Evolutionary conservation across 2,797 vertebrate species (phyloP).

Genomic region (Urophycis tenuis): DNA sequence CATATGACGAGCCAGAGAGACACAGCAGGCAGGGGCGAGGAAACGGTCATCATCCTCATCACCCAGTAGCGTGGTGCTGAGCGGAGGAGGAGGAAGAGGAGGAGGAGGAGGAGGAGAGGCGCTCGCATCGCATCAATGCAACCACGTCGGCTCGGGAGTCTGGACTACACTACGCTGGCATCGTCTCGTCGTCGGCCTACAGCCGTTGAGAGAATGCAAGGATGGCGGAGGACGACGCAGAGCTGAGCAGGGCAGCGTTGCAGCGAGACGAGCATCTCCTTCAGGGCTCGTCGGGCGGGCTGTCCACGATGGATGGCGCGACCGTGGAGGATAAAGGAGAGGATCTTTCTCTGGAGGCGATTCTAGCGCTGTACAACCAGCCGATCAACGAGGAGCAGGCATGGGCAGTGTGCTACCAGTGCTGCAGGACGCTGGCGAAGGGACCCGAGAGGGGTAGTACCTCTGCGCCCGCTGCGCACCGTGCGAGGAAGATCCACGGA

Average conservation of each 20-base stretch:
- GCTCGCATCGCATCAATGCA: constrained; percentile 46
- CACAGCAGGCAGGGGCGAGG: constrained; percentile 22
- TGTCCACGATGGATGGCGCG: constrained; percentile 36
- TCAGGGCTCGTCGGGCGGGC: constrained; percentile 29
- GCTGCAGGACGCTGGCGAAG: constrained; percentile 72
- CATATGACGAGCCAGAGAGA: constrained; percentile 46
- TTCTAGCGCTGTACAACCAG: constrained; percentile 85
- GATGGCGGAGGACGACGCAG: constrained; percentile 63
- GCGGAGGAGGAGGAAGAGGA: background rate
- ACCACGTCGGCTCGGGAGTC: constrained; percentile 35
- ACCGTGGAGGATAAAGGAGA: constrained; percentile 38
- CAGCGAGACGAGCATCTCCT: constrained; percentile 44
- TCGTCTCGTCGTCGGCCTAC: constrained; percentile 53
- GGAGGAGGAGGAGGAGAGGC: background rate
- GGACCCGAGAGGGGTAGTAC: constrained; percentile 58
- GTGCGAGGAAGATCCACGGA: constrained; percentile 52
- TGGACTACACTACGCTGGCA: constrained; percentile 39
- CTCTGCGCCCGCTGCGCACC: constrained; percentile 17
- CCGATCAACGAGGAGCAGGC: constrained; percentile 98
- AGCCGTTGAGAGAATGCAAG: constrained; percentile 57
- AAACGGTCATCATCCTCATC: background rate
- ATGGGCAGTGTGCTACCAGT: constrained; percentile 96
- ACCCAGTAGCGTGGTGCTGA: constrained; percentile 3
- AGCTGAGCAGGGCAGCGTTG: constrained; percentile 57
- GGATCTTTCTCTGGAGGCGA: constrained; percentile 82